Evolutionary conservation across 2,113 vertebrate genomes (phyloP).

Genomic region (Albula goreensis): DNA sequence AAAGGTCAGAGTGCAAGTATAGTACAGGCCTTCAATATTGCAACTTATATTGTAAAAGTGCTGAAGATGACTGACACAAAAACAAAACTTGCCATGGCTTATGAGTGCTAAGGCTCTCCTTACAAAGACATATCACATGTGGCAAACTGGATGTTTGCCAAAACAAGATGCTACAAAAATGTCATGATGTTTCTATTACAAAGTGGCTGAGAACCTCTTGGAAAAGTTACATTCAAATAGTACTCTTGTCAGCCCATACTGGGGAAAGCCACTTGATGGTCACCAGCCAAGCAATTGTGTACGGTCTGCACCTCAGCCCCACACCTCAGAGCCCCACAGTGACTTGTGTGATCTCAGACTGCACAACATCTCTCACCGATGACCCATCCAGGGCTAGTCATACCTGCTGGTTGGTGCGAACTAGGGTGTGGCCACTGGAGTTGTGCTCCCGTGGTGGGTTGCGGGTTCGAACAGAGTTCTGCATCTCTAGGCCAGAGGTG

Average conservation of each 20-base stretch:
- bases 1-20: not conserved
- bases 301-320: conserved; percentile 30
- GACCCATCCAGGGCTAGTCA: conserved; percentile 89
- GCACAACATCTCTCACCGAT: conserved; percentile 75
- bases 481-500: conserved; percentile 83
- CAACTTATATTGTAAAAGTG: not conserved
- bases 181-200: not conserved
- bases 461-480: conserved; percentile 84
- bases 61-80: conserved; percentile 2
- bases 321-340: conserved; percentile 65
- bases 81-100: conserved; percentile 5
- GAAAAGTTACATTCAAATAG: not conserved
- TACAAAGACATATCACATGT: not conserved
- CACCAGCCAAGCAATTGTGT: not conserved
- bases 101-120: not conserved
- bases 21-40: not conserved
- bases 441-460: conserved; percentile 82
- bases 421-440: conserved; percentile 86
- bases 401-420: conserved; percentile 95
- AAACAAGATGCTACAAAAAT: too few relatives aligned
- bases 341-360: conserved; percentile 78
- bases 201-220: not conserved
- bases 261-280: not conserved
- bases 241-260: not conserved
- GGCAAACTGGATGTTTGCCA: not conserved